A percentile compares a stretch with the other conserved stretches of the same genome.
phyloP scores from a whole-genome alignment of 2,888 invertebrate genomes.

The Pollenia griseotomentosa region DNA sequence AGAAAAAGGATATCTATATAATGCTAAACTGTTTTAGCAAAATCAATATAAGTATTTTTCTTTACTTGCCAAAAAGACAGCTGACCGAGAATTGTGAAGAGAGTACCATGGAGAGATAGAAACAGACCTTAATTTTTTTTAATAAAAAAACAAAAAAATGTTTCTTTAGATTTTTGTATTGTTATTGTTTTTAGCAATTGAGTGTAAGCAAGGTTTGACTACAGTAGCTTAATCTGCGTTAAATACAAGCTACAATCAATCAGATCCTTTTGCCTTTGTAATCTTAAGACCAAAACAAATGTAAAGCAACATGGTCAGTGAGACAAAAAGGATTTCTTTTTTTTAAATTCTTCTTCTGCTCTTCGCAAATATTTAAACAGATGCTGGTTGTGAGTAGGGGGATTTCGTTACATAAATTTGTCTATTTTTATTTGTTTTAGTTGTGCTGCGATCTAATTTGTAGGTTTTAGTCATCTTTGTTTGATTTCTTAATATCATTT shows the following conservation, averaged over 20 bases:
- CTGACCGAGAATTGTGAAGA: constrained; percentile 22
- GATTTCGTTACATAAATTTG: neutral
- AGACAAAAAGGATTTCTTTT: neutral
- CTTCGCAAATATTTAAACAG: constrained; percentile 71
- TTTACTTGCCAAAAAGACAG: constrained; percentile 25
- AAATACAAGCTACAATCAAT: constrained; percentile 42
- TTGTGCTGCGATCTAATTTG: constrained; percentile 63
- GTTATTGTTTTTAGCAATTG: constrained; percentile 53
- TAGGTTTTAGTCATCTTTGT: constrained; percentile 55
- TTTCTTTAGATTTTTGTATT: constrained; percentile 8
- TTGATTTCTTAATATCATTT: constrained; percentile 61
- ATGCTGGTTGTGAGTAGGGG: constrained; percentile 36
- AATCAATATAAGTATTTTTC: neutral
- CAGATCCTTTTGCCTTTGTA: constrained; percentile 24
- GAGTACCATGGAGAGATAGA: neutral
- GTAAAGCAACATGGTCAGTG: neutral
- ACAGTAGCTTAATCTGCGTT: constrained; percentile 64
- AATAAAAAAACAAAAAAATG: constrained; percentile 34
- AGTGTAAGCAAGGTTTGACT: constrained; percentile 64
- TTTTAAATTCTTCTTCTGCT: neutral
- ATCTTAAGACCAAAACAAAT: constrained; percentile 35
- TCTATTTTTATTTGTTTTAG: constrained; percentile 45
- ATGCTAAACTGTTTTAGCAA: neutral
- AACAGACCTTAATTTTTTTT: constrained; percentile 8
- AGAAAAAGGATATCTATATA: neutral